These are phyloP conservation scores for Hypselothyrea guttata DNA, from an alignment of 2,888 invertebrate species.

Conservation along the genomic window DNA sequence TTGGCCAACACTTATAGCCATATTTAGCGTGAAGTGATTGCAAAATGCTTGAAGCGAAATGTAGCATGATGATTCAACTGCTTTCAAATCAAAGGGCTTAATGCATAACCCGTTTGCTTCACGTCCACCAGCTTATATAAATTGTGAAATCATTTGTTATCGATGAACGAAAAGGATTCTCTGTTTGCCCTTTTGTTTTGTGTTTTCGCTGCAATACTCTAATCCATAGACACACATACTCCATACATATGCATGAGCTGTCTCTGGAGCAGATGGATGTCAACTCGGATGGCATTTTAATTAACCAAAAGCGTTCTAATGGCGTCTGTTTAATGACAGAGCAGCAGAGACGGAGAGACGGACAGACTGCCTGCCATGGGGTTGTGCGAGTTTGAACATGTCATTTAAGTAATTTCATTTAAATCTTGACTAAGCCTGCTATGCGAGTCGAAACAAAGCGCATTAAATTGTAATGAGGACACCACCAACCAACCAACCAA, in stretches of 20 bases:
- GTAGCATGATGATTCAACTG: no score
- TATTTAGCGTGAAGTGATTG: no score
- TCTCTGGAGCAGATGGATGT: conserved; percentile 20
- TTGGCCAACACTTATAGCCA: conserved; percentile 12
- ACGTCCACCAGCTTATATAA: neutral
- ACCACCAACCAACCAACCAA: conserved; percentile 37
- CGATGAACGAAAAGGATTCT: no score
- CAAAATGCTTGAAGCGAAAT: no score
- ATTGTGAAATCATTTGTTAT: no score
- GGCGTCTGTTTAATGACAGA: conserved; percentile 24
- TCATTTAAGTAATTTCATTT: conserved; percentile 61
- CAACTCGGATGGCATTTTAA: conserved; percentile 62
- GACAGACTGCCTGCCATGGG: neutral
- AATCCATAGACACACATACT: no score
- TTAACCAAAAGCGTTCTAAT: conserved; percentile 53
- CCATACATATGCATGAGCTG: conserved; percentile 3
- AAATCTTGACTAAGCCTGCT: conserved; percentile 64
- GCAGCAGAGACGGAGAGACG: no score
- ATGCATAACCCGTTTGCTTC: no score
- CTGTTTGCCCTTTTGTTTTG: neutral
- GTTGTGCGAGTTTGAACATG: conserved; percentile 39
- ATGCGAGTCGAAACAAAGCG: conserved; percentile 52
- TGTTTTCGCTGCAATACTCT: neutral
- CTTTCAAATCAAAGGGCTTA: no score
- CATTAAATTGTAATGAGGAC: conserved; percentile 72